Percentiles rank a stretch among this genome's conserved stretches.
These are phyloP conservation scores for Talpa occidentalis DNA, from an alignment of 2,113 vertebrate genomes.

Conservation along the genomic window DNA sequence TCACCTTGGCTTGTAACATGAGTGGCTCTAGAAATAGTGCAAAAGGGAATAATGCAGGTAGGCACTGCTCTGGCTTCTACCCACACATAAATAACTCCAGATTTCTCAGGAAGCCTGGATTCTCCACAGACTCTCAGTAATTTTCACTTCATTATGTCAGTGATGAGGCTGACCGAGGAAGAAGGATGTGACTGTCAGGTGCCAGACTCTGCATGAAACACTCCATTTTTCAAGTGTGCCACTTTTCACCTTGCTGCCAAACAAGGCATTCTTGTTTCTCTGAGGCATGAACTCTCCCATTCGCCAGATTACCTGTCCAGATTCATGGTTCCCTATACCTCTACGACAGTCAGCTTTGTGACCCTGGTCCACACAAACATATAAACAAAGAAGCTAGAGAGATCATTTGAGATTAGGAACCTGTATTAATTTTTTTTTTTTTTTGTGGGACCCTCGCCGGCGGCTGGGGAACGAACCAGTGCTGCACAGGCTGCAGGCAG, in stretches of 20 bases:
- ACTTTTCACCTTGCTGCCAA: neutral
- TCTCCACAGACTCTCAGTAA: neutral
- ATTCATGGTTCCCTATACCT: neutral
- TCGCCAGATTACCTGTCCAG: neutral
- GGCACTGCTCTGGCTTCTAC: neutral
- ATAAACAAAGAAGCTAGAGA: neutral
- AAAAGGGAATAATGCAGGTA: neutral
- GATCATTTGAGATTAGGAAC: neutral
- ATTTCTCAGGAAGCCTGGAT: slow-evolving; percentile 32
- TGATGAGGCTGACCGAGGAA: neutral
- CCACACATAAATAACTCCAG: neutral
- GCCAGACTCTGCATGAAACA: neutral
- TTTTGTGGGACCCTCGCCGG: no score
- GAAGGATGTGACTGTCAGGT: neutral
- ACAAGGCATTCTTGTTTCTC: neutral
- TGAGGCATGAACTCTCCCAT: no score
- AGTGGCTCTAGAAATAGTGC: neutral
- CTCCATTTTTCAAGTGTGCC: neutral
- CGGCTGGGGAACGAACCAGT: no score
- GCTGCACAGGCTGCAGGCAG: no score
- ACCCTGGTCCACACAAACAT: neutral
- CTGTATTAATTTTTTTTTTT: no score
- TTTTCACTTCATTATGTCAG: slow-evolving; percentile 3
- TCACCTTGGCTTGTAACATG: neutral
- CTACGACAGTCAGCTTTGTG: neutral